Conservation (phyloP, 2,113 vertebrate genomes). For the Crypturellus undulatus region DNA sequence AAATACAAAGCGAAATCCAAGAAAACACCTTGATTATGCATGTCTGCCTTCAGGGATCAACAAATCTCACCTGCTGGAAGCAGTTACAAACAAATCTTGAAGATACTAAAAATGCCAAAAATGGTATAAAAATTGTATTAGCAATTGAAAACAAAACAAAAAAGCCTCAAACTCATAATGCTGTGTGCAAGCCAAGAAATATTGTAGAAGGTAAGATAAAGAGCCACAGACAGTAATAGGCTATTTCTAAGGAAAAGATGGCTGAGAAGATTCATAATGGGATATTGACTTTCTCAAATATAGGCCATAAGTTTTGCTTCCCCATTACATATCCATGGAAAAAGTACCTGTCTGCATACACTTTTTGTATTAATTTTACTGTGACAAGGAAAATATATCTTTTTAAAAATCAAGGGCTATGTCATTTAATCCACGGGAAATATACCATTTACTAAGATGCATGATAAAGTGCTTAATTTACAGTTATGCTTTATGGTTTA, state of each 20-base stretch:
- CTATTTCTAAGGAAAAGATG: neutral
- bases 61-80: conserved; percentile 11
- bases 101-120: neutral
- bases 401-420: neutral
- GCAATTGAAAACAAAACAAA: neutral
- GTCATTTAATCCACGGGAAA: neutral
- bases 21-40: neutral
- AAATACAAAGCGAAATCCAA: neutral
- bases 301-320: neutral
- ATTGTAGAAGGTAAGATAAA: neutral
- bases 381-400: neutral
- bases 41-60: conserved; percentile 15
- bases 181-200: neutral
- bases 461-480: neutral
- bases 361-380: neutral
- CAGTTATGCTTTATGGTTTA: neutral
- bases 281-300: neutral
- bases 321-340: neutral
- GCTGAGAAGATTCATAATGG: neutral
- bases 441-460: neutral
- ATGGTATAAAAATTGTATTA: neutral
- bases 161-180: neutral
- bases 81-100: neutral
- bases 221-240: neutral
- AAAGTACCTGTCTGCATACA: neutral